These are phyloP conservation scores for Labeo rohita DNA, from an alignment of 2,113 vertebrate species.

Conservation along the genomic window DNA sequence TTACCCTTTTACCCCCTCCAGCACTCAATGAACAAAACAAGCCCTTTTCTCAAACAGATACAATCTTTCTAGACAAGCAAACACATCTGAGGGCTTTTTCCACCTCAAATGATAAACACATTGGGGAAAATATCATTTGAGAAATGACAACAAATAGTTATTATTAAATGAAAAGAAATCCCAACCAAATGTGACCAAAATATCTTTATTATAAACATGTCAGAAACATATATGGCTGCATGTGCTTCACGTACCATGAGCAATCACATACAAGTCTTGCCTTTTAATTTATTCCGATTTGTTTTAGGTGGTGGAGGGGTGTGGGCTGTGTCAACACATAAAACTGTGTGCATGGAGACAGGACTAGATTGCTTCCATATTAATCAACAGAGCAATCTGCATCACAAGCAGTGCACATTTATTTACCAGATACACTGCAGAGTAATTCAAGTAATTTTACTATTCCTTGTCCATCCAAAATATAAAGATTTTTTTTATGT, in stretches of 20 bases:
- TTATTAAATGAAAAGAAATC: too few relatives aligned
- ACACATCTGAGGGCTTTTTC: neutral
- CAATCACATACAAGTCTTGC: neutral
- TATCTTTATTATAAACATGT: too few relatives aligned
- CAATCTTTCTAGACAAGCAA: neutral
- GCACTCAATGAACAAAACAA: neutral
- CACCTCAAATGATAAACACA: neutral
- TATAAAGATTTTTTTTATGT: neutral
- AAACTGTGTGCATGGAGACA: neutral
- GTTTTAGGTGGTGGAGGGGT: too few relatives aligned
- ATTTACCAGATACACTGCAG: neutral
- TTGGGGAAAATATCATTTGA: neutral
- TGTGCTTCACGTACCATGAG: neutral
- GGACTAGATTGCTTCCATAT: neutral
- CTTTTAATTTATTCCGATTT: too few relatives aligned
- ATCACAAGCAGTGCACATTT: neutral
- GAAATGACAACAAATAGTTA: neutral
- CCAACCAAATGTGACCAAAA: neutral
- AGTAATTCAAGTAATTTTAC: neutral
- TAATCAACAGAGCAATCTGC: neutral
- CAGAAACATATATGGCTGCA: neutral
- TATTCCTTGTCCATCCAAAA: neutral
- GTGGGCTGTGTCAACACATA: neutral
- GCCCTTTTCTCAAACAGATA: neutral
- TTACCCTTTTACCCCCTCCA: conserved; percentile 17